Evolutionary conservation across 2,797 vertebrate genomes (phyloP).

Genomic region (Sebastes kiyomatsui): DNA sequence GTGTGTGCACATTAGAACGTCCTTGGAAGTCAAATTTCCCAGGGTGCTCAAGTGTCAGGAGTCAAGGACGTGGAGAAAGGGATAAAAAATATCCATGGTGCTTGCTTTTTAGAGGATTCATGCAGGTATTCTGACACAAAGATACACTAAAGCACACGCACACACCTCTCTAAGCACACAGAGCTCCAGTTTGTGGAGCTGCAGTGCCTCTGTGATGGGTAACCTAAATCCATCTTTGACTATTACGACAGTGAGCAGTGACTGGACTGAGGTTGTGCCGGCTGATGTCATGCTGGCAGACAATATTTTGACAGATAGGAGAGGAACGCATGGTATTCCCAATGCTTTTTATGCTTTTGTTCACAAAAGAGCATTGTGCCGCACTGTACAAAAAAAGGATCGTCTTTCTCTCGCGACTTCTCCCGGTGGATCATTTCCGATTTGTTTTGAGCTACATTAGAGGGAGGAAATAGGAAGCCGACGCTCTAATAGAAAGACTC

Average conservation of each 20-base stretch:
- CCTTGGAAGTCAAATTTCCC: conserved; percentile 76
- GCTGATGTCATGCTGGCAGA: conserved; percentile 24
- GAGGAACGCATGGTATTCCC: conserved; percentile 12
- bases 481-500: conserved; percentile 2
- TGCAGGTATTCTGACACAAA: conserved; percentile 32
- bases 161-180: background rate
- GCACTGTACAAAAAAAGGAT: conserved; percentile 3
- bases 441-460: conserved; percentile 16
- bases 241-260: conserved; percentile 28
- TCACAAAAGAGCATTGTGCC: conserved; percentile 17
- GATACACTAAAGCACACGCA: conserved; percentile 13
- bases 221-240: conserved; percentile 53
- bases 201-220: conserved; percentile 17
- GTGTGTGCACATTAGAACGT: conserved; percentile 37
- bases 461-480: background rate
- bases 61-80: conserved; percentile 59
- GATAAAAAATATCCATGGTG: conserved; percentile 42
- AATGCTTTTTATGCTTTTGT: conserved; percentile 1
- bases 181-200: conserved; percentile 7
- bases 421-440: conserved; percentile 14
- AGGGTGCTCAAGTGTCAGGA: conserved; percentile 61
- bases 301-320: conserved; percentile 11
- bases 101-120: conserved; percentile 39
- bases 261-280: conserved; percentile 29
- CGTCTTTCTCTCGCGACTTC: background rate